Base-by-base conservation (phyloP, 2,797 vertebrate genomes). In the Brachyalestes nurse region DNA sequence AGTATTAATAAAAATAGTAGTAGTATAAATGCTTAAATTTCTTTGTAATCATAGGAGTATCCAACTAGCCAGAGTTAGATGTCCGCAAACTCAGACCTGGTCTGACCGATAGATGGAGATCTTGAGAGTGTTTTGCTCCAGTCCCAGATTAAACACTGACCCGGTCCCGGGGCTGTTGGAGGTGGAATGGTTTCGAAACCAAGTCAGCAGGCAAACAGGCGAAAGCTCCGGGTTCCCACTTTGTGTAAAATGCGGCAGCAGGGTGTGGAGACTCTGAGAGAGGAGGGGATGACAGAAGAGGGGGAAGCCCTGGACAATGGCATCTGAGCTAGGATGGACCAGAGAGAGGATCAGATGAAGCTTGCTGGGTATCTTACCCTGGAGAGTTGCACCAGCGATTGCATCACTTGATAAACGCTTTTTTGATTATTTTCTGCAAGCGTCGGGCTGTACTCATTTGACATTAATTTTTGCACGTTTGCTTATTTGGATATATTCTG, bases 151-250 rank as follows among this genome's bases (percentile, higher is more conserved):
- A 76, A 86, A 81, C 85, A 87, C 53, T 51, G 47, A 51, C 47
- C 12, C 47, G 72, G 88, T 83, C 87, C 89, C 85, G 83, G 80
- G 83, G 87, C 79, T 78, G 40, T 81, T 86, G 64, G 23, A 60
- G 78, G 72, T 55, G 40, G 62, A 75, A 38, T 49, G 73, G 65
- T 75, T 76, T 79, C 60, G 53, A 72, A 28, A 69, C 28, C 47
- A 4, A 67, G 72, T 71, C 34, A 78, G 23, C 64, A 47, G n/a
- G 10, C 38, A 45, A 28, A 19, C 51, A 51, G 21, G 23, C 25
- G 21, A 62, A 62, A 49, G 14, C n/a, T 1, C 8, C 10, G 45
- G 12, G 14, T 57, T 47, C 23, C 2, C 55, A 23, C 62, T 70
- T 17, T 45, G 34, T 2, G 25, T 69, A 51, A 72, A 77, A 58